Percentiles rank a stretch among this genome's conserved stretches.
These are phyloP conservation scores for Drymodes brunneopygia DNA, from an alignment of 2,113 vertebrate species.

Conservation along the genomic window DNA sequence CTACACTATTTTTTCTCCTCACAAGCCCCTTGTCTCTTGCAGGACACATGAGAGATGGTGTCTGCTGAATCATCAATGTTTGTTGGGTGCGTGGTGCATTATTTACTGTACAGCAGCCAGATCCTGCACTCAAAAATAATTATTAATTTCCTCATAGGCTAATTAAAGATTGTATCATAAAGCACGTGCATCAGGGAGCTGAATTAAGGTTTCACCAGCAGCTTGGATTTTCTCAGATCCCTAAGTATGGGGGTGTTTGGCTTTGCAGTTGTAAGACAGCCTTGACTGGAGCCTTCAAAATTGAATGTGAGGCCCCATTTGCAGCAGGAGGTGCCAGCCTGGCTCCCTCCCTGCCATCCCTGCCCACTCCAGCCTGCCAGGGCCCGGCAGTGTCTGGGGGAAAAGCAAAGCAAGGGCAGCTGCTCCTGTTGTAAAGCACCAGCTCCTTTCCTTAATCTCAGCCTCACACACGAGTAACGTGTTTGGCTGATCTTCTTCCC, in stretches of 20 bases:
- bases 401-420: background rate
- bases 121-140: background rate
- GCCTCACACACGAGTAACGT: background rate
- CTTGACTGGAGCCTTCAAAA: background rate
- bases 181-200: background rate
- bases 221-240: background rate
- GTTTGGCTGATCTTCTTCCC: background rate
- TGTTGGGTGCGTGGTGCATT: background rate
- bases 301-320: background rate
- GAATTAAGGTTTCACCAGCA: background rate
- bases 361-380: accelerated
- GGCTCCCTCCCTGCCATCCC: background rate
- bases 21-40: background rate
- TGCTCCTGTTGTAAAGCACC: background rate
- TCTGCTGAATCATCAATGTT: conserved; percentile 39
- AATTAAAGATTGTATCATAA: conserved; percentile 53
- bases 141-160: conserved; percentile 35
- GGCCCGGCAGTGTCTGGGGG: background rate
- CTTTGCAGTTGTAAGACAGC: background rate
- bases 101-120: conserved; percentile 42
- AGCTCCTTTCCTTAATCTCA: background rate
- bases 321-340: background rate
- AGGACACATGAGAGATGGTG: background rate
- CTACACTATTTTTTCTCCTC: background rate
- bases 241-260: background rate